Conservation (phyloP, 2,113 vertebrate genomes). For the Rhinopithecus roxellana region DNA sequence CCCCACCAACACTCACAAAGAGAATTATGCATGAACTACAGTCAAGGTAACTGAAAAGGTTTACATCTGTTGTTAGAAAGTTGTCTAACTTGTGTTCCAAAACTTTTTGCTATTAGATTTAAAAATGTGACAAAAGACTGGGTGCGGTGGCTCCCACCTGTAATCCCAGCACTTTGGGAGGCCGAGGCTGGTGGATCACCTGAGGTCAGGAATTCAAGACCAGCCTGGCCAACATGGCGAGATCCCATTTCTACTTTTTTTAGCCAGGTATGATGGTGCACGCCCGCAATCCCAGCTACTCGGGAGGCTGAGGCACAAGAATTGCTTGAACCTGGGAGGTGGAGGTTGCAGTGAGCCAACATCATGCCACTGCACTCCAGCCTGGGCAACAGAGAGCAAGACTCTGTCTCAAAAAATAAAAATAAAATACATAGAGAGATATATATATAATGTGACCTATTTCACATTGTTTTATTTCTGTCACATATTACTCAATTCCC, state of each 20-base stretch:
- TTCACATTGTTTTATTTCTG: slow-evolving; percentile 14
- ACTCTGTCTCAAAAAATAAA: too few relatives aligned
- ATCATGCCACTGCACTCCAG: background rate
- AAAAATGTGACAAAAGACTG: background rate
- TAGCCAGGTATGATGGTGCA: background rate
- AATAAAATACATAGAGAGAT: too few relatives aligned
- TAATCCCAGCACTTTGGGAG: background rate
- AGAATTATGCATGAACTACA: background rate
- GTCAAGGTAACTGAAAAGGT: background rate
- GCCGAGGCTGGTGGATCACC: background rate
- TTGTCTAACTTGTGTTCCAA: background rate
- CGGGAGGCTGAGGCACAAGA: background rate
- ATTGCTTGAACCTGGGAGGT: background rate
- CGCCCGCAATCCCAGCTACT: background rate
- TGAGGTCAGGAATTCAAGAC: background rate
- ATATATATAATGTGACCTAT: background rate
- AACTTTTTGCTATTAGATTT: background rate
- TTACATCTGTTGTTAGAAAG: background rate
- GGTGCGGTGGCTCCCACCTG: background rate
- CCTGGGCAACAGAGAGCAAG: background rate
- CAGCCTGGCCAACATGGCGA: background rate
- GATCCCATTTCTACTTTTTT: background rate
- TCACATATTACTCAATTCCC: background rate
- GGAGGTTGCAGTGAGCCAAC: background rate
- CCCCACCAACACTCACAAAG: background rate